A percentile compares a stretch with the other conserved stretches of the same genome.
phyloP scores from a whole-genome alignment of 1,140 invertebrate species.

The honey bee (Apis mellifera) region DNA sequence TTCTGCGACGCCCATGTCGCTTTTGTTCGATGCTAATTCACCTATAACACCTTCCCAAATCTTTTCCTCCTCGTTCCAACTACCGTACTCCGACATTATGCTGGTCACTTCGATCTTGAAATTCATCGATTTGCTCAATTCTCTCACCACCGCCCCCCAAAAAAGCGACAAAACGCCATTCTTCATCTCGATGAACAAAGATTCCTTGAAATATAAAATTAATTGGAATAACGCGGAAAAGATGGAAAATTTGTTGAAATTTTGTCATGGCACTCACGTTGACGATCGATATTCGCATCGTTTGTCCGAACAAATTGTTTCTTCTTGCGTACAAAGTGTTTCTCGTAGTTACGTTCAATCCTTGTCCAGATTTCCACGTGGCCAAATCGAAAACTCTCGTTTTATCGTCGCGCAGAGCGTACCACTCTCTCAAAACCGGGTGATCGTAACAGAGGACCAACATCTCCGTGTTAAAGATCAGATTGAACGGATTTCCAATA shows the following conservation, averaged over 20 bases:
- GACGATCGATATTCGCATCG: conserved; percentile 55
- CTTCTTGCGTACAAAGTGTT: conserved; percentile 53
- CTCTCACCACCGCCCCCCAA: conserved; percentile 56
- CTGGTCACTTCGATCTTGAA: conserved; percentile 51
- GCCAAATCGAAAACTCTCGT: conserved; percentile 48
- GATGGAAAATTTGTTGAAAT: neutral
- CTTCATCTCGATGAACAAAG: conserved; percentile 33
- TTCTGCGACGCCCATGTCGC: conserved; percentile 65
- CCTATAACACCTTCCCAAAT: conserved; percentile 71
- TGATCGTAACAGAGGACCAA: conserved; percentile 58
- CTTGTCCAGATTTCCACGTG: conserved; percentile 46
- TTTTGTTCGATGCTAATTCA: conserved; percentile 42
- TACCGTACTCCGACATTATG: conserved; percentile 51
- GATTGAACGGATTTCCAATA: conserved; percentile 48
- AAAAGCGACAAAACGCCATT: conserved; percentile 40
- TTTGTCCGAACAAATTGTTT: conserved; percentile 46
- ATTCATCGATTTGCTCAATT: conserved; percentile 64
- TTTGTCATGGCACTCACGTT: conserved; percentile 40
- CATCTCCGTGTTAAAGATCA: conserved; percentile 62
- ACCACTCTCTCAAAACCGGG: conserved; percentile 59
- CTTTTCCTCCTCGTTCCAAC: conserved; percentile 34
- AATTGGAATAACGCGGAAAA: neutral
- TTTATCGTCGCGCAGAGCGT: conserved; percentile 42
- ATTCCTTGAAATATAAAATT: conserved; percentile 47
- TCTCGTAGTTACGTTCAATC: conserved; percentile 12